Percentiles rank a stretch among this genome's conserved stretches.
Evolutionary conservation across 2,113 vertebrate species (phyloP).

Genomic region (Saguinus imperator): DNA sequence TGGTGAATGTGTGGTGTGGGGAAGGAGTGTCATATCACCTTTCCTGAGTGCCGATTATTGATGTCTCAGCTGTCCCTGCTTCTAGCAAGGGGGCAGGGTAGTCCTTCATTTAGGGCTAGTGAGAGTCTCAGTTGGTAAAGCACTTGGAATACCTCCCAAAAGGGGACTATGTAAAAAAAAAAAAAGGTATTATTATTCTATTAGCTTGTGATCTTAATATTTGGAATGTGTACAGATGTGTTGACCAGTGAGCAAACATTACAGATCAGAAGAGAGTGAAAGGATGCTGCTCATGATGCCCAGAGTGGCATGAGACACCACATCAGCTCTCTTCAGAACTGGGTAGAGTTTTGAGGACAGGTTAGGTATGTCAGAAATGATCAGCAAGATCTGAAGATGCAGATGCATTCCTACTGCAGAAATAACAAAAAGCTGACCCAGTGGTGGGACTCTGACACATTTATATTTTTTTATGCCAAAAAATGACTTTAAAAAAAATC

Average conservation of each 20-base stretch:
- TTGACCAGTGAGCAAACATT: neutral
- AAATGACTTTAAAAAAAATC: neutral
- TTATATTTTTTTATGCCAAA: neutral
- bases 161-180: slow-evolving; percentile 9
- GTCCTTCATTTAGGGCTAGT: neutral
- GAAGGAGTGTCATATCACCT: neutral
- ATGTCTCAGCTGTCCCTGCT: neutral
- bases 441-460: neutral
- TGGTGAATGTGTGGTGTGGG: neutral
- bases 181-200: slow-evolving; percentile 5
- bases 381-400: neutral
- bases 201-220: slow-evolving; percentile 15
- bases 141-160: slow-evolving; percentile 13
- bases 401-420: neutral
- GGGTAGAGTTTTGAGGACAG: neutral
- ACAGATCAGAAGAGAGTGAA: neutral
- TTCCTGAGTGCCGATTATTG: neutral
- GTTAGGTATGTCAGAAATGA: neutral
- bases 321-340: neutral
- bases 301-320: neutral
- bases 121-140: neutral
- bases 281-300: neutral
- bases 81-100: neutral
- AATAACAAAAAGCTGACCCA: neutral
- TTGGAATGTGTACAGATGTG: neutral